Evolutionary conservation across 2,797 vertebrate genomes (phyloP), one percentile per base, ranked within the genome.

Genomic region (Enteromius unitaeniatus): DNA sequence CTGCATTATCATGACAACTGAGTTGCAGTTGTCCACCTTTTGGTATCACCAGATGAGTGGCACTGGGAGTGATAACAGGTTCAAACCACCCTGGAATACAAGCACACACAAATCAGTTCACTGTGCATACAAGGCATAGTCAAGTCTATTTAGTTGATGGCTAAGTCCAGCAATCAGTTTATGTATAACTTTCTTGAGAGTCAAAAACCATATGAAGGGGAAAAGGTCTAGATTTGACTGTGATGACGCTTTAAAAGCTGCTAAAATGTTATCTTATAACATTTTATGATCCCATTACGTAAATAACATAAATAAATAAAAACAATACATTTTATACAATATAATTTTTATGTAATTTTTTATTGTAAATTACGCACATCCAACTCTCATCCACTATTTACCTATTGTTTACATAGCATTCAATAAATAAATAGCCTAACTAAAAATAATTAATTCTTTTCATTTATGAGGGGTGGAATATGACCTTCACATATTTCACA

Each of bases 1-100:
- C 89, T 65, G 79, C 81, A 1, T 94, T 90, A 83, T 97, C 92
- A 0, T 87, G 90, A 90, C 97, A 99, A 0, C 23, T 84, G 76
- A 98, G 93, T 87, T 93, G 93, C 87, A 99, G 87, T 76, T 91
- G 91, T 2, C 94, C 90, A 10, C 94, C 95, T 78, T 90, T 96
- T 73, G 92, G 94, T 82, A 99, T 87, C 28, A 96, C 94, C 26
- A 95, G 67, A 80, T 95, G 91, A 74, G 96, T 92, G 82, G 89
- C 90, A 0, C 90, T 75, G n/a, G 95, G 95, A 45, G 82, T 88
- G 90, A 97, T 94, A 89, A 94, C 87, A 23, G 92, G 94, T 81
- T 91, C 90, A 60, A 88, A 91, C 90, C 90, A 91, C 51, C 86
- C 95, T 95, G 80, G 1, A 62, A 21, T n/a, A 69, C 65, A 87